Evolutionary conservation across 2,797 vertebrate genomes (phyloP).

Genomic region (Buceros bicornis): DNA sequence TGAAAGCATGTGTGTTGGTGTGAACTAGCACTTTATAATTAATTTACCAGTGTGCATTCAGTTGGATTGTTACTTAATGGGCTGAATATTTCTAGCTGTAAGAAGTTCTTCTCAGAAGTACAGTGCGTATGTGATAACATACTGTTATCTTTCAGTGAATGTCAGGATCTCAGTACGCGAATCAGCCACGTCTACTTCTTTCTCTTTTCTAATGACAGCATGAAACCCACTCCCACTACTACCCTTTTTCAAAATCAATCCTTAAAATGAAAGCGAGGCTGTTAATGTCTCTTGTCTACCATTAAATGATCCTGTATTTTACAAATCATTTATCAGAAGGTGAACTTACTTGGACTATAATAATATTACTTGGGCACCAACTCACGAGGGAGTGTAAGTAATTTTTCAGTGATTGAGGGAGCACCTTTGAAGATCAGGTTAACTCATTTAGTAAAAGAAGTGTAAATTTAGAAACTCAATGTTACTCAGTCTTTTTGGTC

Average conservation of each 20-base stretch:
- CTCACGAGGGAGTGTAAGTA: background rate
- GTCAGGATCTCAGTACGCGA: background rate
- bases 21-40: slow-evolving; percentile 6
- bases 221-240: background rate
- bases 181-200: background rate
- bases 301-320: background rate
- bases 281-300: background rate
- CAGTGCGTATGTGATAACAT: background rate
- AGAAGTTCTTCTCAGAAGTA: background rate
- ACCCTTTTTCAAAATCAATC: background rate
- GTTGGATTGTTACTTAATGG: background rate
- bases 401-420: background rate
- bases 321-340: background rate
- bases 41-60: background rate
- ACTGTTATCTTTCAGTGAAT: background rate
- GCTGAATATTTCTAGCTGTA: background rate
- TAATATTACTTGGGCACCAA: accelerated
- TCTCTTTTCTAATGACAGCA: background rate
- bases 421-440: background rate
- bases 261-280: background rate
- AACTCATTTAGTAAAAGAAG: background rate
- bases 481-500: background rate
- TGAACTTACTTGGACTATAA: background rate
- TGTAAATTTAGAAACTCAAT: background rate
- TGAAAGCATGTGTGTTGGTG: slow-evolving; percentile 6